Evolutionary conservation across 2,797 vertebrate species (phyloP).

Genomic region (Anguilla megastoma): DNA sequence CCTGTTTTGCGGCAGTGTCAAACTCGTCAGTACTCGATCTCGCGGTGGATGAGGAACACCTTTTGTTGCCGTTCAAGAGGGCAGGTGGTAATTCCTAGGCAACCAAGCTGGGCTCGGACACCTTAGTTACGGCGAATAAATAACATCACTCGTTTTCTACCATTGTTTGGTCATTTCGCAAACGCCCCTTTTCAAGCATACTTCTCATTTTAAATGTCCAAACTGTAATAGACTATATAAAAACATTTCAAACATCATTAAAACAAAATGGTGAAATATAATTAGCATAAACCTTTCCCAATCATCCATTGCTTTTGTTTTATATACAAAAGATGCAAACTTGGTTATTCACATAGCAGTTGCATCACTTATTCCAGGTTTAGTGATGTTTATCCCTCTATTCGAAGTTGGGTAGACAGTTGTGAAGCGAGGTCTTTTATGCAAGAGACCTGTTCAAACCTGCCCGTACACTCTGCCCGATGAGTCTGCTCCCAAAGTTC

Average conservation of each 20-base stretch:
- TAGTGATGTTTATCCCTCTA: background rate
- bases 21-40: constrained; percentile 44
- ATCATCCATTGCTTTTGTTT: background rate
- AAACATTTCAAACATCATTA: constrained; percentile 1
- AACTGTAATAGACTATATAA: constrained; percentile 5
- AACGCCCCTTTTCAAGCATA: background rate
- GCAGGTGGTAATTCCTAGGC: constrained; percentile 77
- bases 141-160: constrained; percentile 69
- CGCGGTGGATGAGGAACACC: constrained; percentile 79
- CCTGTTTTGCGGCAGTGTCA: constrained; percentile 15
- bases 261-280: background rate
- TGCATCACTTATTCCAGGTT: background rate
- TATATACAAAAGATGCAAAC: background rate
- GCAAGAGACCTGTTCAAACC: constrained; percentile 24
- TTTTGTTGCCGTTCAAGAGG: constrained; percentile 74
- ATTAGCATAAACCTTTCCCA: background rate
- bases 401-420: constrained; percentile 4
- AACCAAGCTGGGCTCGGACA: constrained; percentile 79
- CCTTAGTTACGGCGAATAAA: constrained; percentile 77
- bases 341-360: background rate
- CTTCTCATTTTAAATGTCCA: constrained; percentile 40
- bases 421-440: constrained; percentile 23
- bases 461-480: constrained; percentile 13
- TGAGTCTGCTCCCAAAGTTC: constrained; percentile 11
- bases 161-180: constrained; percentile 33